Conservation (phyloP, 2,113 vertebrate species). For the chimpanzee (Pan troglodytes) region NHGRI_mPanTro3-v2.1_pri NC_072398.2:175102501-175103000, state of each 20-base stretch:
- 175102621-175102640: neutral
- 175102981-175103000: neutral
- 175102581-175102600: rapidly evolving
- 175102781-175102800: no score
- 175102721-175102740: neutral
- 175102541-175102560: neutral
- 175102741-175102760: neutral
- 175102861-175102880: neutral
- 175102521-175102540: rapidly evolving
- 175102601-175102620: neutral
- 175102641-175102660: neutral
- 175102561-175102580: rapidly evolving
- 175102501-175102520: neutral
- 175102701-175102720: neutral
- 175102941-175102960: neutral
- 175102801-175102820: neutral
- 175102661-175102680: neutral
- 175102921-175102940: neutral
- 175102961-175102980: neutral
- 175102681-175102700: neutral
- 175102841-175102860: neutral
- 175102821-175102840: neutral
- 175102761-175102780: no score
- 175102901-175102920: neutral
- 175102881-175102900: neutral